Percentiles rank a stretch among this genome's conserved stretches.
These are phyloP conservation scores for Drosophila parabipectinata DNA, from an alignment of 1,140 invertebrate species.

Conservation along the genomic window DNA sequence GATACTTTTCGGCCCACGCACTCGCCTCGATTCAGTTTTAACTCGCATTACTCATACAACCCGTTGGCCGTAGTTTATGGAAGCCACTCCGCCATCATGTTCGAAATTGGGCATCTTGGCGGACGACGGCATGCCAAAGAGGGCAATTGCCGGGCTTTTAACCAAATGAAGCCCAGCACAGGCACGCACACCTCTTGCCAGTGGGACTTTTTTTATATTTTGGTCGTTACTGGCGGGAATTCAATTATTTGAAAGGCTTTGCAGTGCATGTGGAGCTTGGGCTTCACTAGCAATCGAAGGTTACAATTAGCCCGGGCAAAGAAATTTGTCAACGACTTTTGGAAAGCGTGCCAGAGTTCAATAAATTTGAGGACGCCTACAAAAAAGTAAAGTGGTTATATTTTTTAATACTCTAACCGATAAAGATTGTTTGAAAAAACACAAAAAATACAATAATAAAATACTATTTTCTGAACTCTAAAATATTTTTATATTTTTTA, in stretches of 20 bases:
- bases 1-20: constrained; percentile 12
- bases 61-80: constrained; percentile 41
- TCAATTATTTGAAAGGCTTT: constrained; percentile 59
- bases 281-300: constrained; percentile 50
- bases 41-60: constrained; percentile 61
- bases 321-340: constrained; percentile 65
- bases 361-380: constrained; percentile 40
- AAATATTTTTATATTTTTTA: no score
- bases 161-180: constrained; percentile 51
- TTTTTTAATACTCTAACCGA: constrained; percentile 3
- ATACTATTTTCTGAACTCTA: no score
- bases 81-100: constrained; percentile 12
- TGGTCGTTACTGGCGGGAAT: constrained; percentile 21
- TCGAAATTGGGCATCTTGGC: constrained; percentile 42
- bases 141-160: constrained; percentile 58
- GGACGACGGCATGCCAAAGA: constrained; percentile 17
- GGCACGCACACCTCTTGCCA: constrained; percentile 34
- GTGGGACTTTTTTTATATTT: constrained; percentile 6
- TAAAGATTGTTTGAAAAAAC: no score
- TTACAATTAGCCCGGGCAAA: constrained; percentile 55
- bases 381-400: constrained; percentile 1
- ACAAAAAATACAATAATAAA: no score
- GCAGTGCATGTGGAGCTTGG: constrained; percentile 33
- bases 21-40: constrained; percentile 10
- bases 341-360: constrained; percentile 49